These are phyloP conservation scores for Calliopum simillimum DNA, from an alignment of 2,888 invertebrate species.

Conservation along the genomic window DNA sequence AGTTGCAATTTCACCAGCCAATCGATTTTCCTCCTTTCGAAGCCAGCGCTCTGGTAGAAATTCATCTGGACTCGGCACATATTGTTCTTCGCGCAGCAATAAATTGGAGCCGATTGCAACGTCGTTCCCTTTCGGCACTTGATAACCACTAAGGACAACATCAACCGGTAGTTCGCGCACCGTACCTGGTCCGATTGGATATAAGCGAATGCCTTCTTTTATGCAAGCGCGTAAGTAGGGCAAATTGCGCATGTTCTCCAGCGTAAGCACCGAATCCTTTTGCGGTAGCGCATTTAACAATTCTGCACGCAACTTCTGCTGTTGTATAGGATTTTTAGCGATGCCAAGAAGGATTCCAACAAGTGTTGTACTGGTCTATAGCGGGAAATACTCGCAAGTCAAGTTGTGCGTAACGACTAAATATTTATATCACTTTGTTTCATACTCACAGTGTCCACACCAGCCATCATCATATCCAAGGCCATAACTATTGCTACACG, in stretches of 20 bases:
- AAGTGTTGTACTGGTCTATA: slow-evolving; percentile 67
- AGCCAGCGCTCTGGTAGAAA: slow-evolving; percentile 84
- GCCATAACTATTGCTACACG: slow-evolving; percentile 75
- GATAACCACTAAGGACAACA: slow-evolving; percentile 74
- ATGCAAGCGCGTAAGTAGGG: slow-evolving; percentile 79
- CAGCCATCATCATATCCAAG: slow-evolving; percentile 77
- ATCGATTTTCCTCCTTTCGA: slow-evolving; percentile 51
- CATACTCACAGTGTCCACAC: slow-evolving; percentile 76
- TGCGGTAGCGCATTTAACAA: slow-evolving; percentile 66
- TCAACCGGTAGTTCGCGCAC: slow-evolving; percentile 71
- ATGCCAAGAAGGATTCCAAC: slow-evolving; percentile 72
- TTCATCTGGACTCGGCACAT: slow-evolving; percentile 72
- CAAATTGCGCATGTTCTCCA: slow-evolving; percentile 67
- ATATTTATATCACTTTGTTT: slow-evolving; percentile 4
- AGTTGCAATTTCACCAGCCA: slow-evolving; percentile 49
- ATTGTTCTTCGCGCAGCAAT: slow-evolving; percentile 74
- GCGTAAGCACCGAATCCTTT: slow-evolving; percentile 65
- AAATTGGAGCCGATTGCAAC: slow-evolving; percentile 78
- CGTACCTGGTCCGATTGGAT: slow-evolving; percentile 73
- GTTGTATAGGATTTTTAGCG: slow-evolving; percentile 73
- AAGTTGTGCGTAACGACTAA: neutral
- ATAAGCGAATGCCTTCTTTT: slow-evolving; percentile 77
- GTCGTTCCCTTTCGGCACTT: slow-evolving; percentile 75
- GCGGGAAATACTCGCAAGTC: slow-evolving; percentile 25
- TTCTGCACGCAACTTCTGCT: slow-evolving; percentile 74